Percentiles rank a stretch among this genome's conserved stretches.
phyloP scores from a whole-genome alignment of 2,113 vertebrate species.

The Chlorodrepanis virens region DNA sequence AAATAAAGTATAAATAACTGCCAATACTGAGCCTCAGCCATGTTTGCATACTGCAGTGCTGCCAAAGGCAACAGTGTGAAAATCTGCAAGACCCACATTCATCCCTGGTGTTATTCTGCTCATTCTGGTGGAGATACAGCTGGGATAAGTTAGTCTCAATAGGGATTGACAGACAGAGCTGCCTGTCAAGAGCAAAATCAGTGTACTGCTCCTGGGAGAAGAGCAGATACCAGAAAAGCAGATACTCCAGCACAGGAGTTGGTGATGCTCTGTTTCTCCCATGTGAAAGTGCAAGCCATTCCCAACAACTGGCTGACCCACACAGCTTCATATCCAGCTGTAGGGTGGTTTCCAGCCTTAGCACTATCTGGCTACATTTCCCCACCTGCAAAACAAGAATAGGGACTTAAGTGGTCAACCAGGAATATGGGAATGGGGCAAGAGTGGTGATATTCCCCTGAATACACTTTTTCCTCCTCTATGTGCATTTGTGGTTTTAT shows the following conservation, averaged over 20 bases:
- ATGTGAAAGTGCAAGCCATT: neutral
- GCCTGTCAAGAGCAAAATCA: neutral
- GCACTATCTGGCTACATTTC: neutral
- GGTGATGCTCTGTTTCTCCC: neutral
- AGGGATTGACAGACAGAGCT: neutral
- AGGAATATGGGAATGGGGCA: neutral
- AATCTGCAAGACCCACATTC: neutral
- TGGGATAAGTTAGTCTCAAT: neutral
- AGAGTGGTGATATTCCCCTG: neutral
- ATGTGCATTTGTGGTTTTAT: neutral
- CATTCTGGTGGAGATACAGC: neutral
- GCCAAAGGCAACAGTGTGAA: slow-evolving; percentile 12
- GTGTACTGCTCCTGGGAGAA: neutral
- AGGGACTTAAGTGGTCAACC: neutral
- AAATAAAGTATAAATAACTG: neutral
- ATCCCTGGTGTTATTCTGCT: neutral
- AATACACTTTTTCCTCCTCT: neutral
- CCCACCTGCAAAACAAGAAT: neutral
- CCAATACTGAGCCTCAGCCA: neutral
- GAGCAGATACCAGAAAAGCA: neutral
- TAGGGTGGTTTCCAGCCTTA: neutral
- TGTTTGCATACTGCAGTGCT: neutral
- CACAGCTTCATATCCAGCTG: neutral
- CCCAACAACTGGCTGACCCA: neutral
- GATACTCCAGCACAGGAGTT: neutral